A percentile compares a stretch with the other conserved stretches of the same genome.
Evolutionary conservation across 2,888 invertebrate species (phyloP).

Genomic region (Axea sp.): DNA sequence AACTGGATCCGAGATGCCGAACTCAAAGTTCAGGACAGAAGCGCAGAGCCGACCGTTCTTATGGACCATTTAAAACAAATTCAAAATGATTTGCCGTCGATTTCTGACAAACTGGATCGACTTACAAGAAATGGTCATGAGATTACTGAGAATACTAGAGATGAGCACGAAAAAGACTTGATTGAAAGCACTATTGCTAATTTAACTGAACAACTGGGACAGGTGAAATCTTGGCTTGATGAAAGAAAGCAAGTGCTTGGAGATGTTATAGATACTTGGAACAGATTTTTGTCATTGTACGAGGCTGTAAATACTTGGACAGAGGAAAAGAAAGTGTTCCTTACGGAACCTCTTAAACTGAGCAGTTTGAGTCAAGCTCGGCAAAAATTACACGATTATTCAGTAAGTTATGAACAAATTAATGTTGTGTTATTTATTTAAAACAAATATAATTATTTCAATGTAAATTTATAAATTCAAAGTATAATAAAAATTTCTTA

Average conservation of each 20-base stretch:
- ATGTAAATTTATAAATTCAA: too few relatives aligned
- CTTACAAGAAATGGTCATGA: conserved; percentile 88
- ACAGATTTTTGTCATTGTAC: conserved; percentile 90
- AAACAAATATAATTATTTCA: too few relatives aligned
- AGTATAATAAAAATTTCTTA: too few relatives aligned
- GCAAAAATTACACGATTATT: conserved; percentile 92
- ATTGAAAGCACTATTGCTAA: conserved; percentile 88
- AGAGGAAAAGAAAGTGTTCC: conserved; percentile 89
- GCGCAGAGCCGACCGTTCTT: conserved; percentile 87
- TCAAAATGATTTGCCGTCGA: conserved; percentile 86
- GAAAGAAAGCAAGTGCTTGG: conserved; percentile 91
- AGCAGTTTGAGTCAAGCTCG: conserved; percentile 90
- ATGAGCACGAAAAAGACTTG: conserved; percentile 87
- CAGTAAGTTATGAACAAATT: too few relatives aligned
- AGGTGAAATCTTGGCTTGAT: conserved; percentile 89
- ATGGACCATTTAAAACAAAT: conserved; percentile 89
- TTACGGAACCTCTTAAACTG: conserved; percentile 88
- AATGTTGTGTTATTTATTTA: too few relatives aligned
- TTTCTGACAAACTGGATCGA: conserved; percentile 88
- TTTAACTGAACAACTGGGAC: conserved; percentile 88
- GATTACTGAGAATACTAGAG: conserved; percentile 89
- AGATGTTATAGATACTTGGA: conserved; percentile 93
- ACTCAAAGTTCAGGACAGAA: conserved; percentile 89
- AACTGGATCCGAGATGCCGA: conserved; percentile 92
- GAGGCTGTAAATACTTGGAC: conserved; percentile 92